phyloP scores from a whole-genome alignment of 2,888 invertebrate genomes.

The Onthophagus sagittarius region DNA sequence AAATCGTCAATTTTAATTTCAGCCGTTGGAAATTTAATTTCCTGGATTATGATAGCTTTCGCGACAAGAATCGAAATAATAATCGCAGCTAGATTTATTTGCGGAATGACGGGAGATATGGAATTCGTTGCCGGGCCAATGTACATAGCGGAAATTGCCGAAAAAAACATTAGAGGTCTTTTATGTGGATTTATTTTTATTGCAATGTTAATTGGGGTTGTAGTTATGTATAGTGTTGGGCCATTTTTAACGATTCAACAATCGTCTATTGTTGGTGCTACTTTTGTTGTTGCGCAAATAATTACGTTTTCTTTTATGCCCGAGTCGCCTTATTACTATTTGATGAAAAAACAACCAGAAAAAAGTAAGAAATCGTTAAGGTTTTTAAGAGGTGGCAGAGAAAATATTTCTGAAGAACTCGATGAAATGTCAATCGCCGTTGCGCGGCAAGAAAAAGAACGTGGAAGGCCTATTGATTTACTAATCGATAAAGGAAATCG shows the following conservation, averaged over 20 bases:
- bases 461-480: conserved; percentile 41
- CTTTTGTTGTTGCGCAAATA: conserved; percentile 38
- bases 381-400: conserved; percentile 30
- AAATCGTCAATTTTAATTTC: conserved; percentile 43
- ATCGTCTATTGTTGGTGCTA: conserved; percentile 40
- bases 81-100: conserved; percentile 42
- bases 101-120: conserved; percentile 45
- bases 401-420: conserved; percentile 39
- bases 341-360: conserved; percentile 37
- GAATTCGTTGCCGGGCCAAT: conserved; percentile 48
- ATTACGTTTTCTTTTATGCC: conserved; percentile 45
- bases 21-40: conserved; percentile 38
- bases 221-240: conserved; percentile 44
- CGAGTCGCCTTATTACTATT: conserved; percentile 44
- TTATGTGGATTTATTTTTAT: conserved; percentile 46
- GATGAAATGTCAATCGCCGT: conserved; percentile 41
- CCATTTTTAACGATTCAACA: conserved; percentile 42
- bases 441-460: conserved; percentile 40
- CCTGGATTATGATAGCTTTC: conserved; percentile 43
- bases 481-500: conserved; percentile 42
- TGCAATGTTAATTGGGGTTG: conserved; percentile 46
- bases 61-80: conserved; percentile 39
- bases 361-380: conserved; percentile 39
- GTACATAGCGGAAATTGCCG: conserved; percentile 48
- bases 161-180: conserved; percentile 46